Base-by-base conservation (phyloP, 1,140 invertebrate species). In the Hyles vespertilio region DNA sequence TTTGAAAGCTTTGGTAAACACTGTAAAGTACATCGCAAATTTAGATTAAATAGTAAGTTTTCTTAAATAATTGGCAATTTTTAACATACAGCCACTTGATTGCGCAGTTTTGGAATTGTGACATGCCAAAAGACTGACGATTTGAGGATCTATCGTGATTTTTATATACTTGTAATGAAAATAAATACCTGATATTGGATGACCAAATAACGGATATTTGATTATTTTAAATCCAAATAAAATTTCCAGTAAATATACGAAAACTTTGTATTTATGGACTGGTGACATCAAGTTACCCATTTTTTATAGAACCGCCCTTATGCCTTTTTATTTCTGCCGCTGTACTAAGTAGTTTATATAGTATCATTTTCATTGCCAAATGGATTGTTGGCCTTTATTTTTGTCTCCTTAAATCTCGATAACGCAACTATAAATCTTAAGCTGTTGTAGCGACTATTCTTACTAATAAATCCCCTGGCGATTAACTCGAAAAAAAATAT, bases 241-340 rank as follows among this genome's bases (percentile, higher is more conserved):
- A 40, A 40, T 53, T 11, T 60, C 51, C 3, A 51, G n/a, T 33
- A 51, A 43, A 54, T 49, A 60, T 54, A 60, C 8, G 43, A 54
- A 34, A 44, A 50, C 11, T 47, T 58, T 36, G 12, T 34, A 52
- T 59, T 12, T 59, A 59, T 59, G n/a, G 58, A 8, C 51, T 45
- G 58, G 12, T 59, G 51, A 59, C 58, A 59, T 59, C 22, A 22
- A 59, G 58, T 59, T 52, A 52, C 58, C 58, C 58, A 46, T 46
- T 52, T 59, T 59, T 49, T 59, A 11, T 40, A 11, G 5, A 40
- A n/a, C 8, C 3, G 4, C 10, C 46, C 33, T 22, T 22, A 2
- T 22, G 22, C 22, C 22, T 22, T 22, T 22, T 22, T 22, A 2
- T 22, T 22, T 22, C 22, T 22, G 2, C 22, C 22, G 22, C 22